Evolutionary conservation across 1,140 invertebrate genomes (phyloP).

Genomic region (Plectrocnemia conspersa): DNA sequence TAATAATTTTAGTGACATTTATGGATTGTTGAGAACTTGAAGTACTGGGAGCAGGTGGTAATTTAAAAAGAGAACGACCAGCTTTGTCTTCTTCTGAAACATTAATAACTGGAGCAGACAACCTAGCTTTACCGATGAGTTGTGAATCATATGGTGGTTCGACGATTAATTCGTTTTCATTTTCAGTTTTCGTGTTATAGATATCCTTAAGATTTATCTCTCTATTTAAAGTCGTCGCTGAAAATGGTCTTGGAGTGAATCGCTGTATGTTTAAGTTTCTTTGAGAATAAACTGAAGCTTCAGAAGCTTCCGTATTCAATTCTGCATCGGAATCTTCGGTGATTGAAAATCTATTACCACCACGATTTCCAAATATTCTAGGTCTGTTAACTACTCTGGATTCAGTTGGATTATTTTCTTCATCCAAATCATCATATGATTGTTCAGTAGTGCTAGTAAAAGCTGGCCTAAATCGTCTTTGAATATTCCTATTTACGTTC

Average conservation of each 20-base stretch:
- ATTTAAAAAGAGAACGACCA: not conserved
- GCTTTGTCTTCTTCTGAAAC: constrained; percentile 21
- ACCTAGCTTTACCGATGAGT: constrained; percentile 23
- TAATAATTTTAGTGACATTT: constrained; percentile 33
- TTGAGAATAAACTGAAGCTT: constrained; percentile 21
- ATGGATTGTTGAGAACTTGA: constrained; percentile 12
- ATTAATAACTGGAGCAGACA: constrained; percentile 30
- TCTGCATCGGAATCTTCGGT: constrained; percentile 15
- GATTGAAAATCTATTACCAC: constrained; percentile 24
- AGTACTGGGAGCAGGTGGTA: not conserved
- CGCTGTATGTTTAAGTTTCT: constrained; percentile 41
- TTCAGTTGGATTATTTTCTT: constrained; percentile 24
- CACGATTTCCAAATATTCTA: constrained; percentile 6
- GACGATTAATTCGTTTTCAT: constrained; percentile 39
- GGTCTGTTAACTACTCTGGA: constrained; percentile 11
- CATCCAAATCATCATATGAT: constrained; percentile 22
- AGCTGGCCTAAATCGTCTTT: constrained; percentile 29
- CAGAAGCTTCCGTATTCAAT: constrained; percentile 27
- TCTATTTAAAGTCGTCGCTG: constrained; percentile 31
- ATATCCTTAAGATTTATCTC: constrained; percentile 31
- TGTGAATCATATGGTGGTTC: constrained; percentile 32
- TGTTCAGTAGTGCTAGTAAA: constrained; percentile 21
- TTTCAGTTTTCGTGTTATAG: constrained; percentile 28
- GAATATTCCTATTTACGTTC: constrained; percentile 21
- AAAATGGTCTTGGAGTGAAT: constrained; percentile 47